A percentile compares a stretch with the other conserved stretches of the same genome.
These are phyloP conservation scores for Trichonephila clavipes DNA, from an alignment of 1,140 invertebrate genomes.

Conservation along the genomic window DNA sequence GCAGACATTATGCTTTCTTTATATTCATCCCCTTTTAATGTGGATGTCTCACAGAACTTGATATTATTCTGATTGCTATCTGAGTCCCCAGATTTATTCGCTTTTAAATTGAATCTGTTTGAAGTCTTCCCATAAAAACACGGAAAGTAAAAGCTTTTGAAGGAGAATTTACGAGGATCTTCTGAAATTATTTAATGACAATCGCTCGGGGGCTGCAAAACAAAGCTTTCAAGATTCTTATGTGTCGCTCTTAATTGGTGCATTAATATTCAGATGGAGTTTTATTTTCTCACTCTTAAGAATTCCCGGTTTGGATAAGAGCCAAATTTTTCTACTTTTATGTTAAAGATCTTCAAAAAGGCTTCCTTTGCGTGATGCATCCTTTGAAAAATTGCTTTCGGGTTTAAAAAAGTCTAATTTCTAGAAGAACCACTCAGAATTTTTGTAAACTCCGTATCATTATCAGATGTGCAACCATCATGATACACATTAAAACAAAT, in stretches of 20 bases:
- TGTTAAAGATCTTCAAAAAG: background rate
- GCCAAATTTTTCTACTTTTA: background rate
- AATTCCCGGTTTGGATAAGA: background rate
- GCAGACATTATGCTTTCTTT: background rate
- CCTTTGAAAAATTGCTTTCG: slow-evolving; percentile 5
- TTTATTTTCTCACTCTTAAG: slow-evolving; percentile 5
- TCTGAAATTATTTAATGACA: slow-evolving; percentile 1
- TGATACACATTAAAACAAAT: background rate
- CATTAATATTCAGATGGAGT: slow-evolving; percentile 45
- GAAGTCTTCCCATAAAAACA: background rate
- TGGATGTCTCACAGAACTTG: background rate
- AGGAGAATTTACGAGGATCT: background rate
- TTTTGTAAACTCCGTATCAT: background rate
- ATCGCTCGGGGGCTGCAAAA: slow-evolving; percentile 18
- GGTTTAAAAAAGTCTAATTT: slow-evolving; percentile 9
- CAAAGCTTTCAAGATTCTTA: slow-evolving; percentile 24
- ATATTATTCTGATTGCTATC: background rate
- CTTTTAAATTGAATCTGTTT: background rate
- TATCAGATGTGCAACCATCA: background rate
- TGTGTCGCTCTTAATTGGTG: slow-evolving; percentile 23
- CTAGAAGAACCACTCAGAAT: background rate
- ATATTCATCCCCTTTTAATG: background rate
- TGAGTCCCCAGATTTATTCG: background rate
- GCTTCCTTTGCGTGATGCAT: background rate
- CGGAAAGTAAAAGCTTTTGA: background rate